Conservation (phyloP, 2,113 vertebrate species). For the Miniopterus natalensis region DNA sequence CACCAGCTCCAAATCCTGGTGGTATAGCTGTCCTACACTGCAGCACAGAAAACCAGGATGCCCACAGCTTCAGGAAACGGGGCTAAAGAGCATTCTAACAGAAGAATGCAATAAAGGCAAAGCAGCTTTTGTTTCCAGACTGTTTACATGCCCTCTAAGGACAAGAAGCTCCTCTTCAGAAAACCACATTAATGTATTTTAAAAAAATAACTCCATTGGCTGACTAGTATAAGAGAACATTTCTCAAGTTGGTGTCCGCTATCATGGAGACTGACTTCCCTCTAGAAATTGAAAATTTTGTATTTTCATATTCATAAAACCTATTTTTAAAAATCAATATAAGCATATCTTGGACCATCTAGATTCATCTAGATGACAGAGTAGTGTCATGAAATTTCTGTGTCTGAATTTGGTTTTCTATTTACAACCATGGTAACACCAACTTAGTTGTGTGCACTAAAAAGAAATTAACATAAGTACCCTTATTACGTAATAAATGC, state of each 20-base stretch:
- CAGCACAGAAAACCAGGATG: background rate
- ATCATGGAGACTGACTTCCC: background rate
- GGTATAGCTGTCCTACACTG: background rate
- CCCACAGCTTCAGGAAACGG: background rate
- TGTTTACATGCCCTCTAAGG: background rate
- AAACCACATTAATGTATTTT: background rate
- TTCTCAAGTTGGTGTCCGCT: slow-evolving; percentile 8
- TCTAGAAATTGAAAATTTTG: background rate
- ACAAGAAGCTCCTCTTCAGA: slow-evolving; percentile 1
- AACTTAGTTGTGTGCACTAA: background rate
- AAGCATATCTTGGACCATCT: slow-evolving; percentile 47
- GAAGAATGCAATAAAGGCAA: slow-evolving; percentile 5
- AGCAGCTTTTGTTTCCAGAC: background rate
- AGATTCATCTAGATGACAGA: background rate
- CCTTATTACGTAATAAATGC: slow-evolving; percentile 21
- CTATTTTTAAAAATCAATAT: slow-evolving; percentile 1
- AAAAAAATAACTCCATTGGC: background rate
- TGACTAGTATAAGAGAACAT: background rate
- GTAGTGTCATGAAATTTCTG: background rate
- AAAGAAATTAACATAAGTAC: slow-evolving; percentile 23
- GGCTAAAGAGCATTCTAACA: background rate
- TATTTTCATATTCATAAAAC: slow-evolving; percentile 27
- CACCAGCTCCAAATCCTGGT: background rate
- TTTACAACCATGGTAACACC: background rate
- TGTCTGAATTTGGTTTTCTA: slow-evolving; percentile 16